Base-by-base conservation (phyloP, 2,888 invertebrate species). In the Cantharis nigra region DNA sequence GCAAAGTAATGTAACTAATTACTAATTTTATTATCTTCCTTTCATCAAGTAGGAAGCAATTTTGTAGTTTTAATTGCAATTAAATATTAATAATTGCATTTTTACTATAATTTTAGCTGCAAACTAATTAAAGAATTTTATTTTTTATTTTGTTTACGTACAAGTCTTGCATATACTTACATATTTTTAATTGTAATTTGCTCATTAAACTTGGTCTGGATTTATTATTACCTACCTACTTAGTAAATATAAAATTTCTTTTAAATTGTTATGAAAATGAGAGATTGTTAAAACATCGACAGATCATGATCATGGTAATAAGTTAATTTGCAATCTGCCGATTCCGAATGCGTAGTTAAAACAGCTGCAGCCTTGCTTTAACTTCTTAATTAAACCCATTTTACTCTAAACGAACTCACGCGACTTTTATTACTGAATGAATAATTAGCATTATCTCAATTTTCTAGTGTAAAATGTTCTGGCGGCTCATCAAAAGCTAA, bases 401-500 rank as follows among this genome's bases (percentile, higher is more conserved):
- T 80, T 79, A 80, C 79, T 80, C 79, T 78, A 74, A 80, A 74
- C 80, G 75, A 80, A 80, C 78, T 80, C 78, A 78, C 78, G 79
- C 78, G 80, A 80, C 78, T 80, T 80, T 80, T 78, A 79, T 80
- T 76, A 74, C 74, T 23, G 79, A 78, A 81, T 77, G 80, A 80
- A 81, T 80, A 78, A 81, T 81, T 80, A 79, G 76, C 72, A 73
- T 75, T 72, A 76, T 74, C 75, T 77, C 81, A 74, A 72, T 79
- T 71, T 75, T 70, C 69, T 76, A 77, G 75, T 80, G 81, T 79
- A 77, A 80, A 74, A 63, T 71, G 78, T 71, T 69, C 79, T 76
- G 77, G 76, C 83, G 83, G 83, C 82, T 82, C 82, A 82, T 83
- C 84, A 84, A 84, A 84, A 80, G 83, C 81, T 81, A 77, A 85